Evolutionary conservation across 1,140 invertebrate genomes (phyloP), one percentile per base, ranked within the genome.

Genomic region (Drepana arcuata): DNA sequence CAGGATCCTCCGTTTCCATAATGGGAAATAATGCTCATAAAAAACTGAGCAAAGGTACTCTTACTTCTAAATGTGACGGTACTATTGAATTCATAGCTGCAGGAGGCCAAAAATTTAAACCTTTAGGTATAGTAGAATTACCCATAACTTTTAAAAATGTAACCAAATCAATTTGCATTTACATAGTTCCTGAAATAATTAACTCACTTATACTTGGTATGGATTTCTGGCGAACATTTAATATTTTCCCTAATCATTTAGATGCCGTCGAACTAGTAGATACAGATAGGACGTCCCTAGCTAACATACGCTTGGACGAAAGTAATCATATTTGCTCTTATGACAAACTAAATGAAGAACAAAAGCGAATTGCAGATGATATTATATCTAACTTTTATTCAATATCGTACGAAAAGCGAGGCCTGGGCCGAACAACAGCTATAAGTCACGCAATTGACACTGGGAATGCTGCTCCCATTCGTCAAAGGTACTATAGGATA

Each of bases 401-500:
- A 4, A 59, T 59, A 16, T 54, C 55, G 1, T 50, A 31, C n/a
- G 42, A 48, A 27, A 16, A 28, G 6, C 36, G 34, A 24, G 55
- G 50, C n/a, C 18, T 21, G 4, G 52, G 52, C 1, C 13, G 42
- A 1, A 56, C 52, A 10, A 7, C 24, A 23, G 15, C 51, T 18
- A 48, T 53, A 3, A 16, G 16, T 1, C 49, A 58, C 25, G 13
- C 12, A 2, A 58, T 58, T 24, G 41, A 53, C 26, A 57, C 55
- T 23, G 50, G 43, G 3, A 41, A 54, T 34, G 14, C 42, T 30
- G 2, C 15, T 9, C 51, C 56, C n/a, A 55, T 60, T 30, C 27
- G 43, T 13, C 51, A 60, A 33, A 34, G 51, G 3, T 54, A 46
- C 28, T 54, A 59, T 14, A 16, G 54, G 10, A 37, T 57, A 35